A percentile compares a stretch with the other conserved stretches of the same genome.
Evolutionary conservation across 2,888 invertebrate species (phyloP).

Genomic region (Aspidiotus rigidus): DNA sequence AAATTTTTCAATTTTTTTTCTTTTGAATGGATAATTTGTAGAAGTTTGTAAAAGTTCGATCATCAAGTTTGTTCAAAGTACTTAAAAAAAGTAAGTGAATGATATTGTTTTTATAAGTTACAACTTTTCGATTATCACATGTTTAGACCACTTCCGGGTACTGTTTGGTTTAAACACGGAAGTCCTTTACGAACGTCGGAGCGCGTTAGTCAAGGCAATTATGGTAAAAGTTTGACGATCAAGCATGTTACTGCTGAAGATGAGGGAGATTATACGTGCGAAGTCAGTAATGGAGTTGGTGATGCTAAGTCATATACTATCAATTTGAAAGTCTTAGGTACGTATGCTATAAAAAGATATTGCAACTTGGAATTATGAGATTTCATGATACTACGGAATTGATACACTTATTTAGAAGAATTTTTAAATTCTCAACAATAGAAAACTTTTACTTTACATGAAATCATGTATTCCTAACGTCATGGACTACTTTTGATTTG

Average conservation of each 20-base stretch:
- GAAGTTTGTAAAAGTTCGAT: neutral
- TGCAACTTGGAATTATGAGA: too few species aligned
- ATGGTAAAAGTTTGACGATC: slow-evolving; percentile 87
- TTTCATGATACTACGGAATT: too few species aligned
- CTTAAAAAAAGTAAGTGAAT: neutral
- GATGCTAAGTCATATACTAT: slow-evolving; percentile 77
- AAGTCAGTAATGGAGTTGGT: slow-evolving; percentile 84
- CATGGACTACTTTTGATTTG: too few species aligned
- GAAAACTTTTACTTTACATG: too few species aligned
- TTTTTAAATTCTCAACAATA: too few species aligned
- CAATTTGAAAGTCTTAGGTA: slow-evolving; percentile 61
- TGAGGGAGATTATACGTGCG: slow-evolving; percentile 86
- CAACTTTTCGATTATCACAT: slow-evolving; percentile 5
- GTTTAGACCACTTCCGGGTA: slow-evolving; percentile 80
- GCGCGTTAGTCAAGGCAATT: slow-evolving; percentile 74
- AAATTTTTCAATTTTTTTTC: slow-evolving; percentile 6
- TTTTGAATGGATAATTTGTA: neutral
- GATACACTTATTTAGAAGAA: too few species aligned
- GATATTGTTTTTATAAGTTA: neutral
- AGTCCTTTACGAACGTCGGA: slow-evolving; percentile 58
- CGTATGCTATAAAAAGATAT: too few species aligned
- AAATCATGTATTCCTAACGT: too few species aligned
- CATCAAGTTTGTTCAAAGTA: neutral
- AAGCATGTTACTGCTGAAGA: slow-evolving; percentile 79
- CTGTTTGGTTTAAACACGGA: slow-evolving; percentile 83